A percentile compares a stretch with the other conserved stretches of the same genome.
Conservation (phyloP, 2,113 vertebrate genomes). For the Phycodurus eques region DNA sequence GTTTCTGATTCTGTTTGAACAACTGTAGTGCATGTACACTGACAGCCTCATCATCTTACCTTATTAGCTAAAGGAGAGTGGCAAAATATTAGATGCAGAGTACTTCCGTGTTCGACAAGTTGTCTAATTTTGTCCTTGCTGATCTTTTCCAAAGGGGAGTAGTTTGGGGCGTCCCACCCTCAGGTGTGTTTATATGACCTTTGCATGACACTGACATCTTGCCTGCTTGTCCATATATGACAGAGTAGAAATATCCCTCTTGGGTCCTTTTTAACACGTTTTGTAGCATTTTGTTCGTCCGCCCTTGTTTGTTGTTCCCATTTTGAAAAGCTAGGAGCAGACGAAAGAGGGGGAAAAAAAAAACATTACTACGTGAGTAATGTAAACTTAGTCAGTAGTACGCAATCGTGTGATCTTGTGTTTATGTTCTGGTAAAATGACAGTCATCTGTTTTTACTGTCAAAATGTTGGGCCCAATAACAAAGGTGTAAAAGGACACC, state of each 20-base stretch:
- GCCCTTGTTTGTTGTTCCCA: background rate
- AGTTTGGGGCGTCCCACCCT: slow-evolving; percentile 3
- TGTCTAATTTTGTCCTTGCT: background rate
- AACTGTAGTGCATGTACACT: background rate
- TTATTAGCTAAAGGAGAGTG: background rate
- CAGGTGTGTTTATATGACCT: background rate
- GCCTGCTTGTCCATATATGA: background rate
- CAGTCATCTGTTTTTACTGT: background rate
- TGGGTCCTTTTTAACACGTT: background rate
- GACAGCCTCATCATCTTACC: background rate
- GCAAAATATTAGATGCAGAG: background rate
- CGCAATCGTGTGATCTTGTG: background rate
- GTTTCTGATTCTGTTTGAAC: too few species aligned
- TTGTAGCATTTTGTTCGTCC: background rate
- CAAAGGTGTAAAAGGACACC: background rate
- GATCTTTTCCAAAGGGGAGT: background rate
- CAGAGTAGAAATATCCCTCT: background rate
- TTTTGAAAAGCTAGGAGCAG: background rate
- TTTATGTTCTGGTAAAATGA: background rate
- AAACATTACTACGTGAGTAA: too few species aligned
- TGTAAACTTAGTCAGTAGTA: too few species aligned
- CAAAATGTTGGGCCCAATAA: background rate
- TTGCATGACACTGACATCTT: background rate
- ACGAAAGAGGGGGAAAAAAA: background rate
- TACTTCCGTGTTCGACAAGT: background rate